phyloP scores from a whole-genome alignment of 2,888 invertebrate genomes.

The Temnothorax ravouxi region DNA sequence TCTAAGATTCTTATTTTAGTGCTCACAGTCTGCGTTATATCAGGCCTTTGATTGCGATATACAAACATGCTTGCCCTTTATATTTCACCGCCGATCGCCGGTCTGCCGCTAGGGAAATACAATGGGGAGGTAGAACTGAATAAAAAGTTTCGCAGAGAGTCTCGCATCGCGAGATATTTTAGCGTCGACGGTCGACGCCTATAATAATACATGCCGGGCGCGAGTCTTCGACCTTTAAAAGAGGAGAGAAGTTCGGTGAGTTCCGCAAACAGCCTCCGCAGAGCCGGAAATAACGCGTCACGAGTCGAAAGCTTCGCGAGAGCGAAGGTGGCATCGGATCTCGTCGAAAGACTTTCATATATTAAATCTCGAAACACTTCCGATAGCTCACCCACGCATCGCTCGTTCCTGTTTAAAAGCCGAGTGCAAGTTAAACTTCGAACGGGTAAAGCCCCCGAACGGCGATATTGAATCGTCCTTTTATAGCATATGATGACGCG shows the following conservation, averaged over 20 bases:
- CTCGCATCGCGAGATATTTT: background rate
- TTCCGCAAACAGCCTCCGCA: background rate
- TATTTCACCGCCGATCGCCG: background rate
- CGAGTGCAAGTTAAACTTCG: constrained; percentile 21
- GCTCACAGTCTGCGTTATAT: background rate
- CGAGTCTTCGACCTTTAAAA: background rate
- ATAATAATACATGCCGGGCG: background rate
- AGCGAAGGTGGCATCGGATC: background rate
- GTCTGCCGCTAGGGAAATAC: background rate
- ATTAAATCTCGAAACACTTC: constrained; percentile 4
- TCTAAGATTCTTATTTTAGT: background rate
- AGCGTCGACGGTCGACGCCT: no score
- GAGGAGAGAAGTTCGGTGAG: constrained; percentile 13
- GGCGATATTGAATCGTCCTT: constrained; percentile 35
- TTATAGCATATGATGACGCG: background rate
- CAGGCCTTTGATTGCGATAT: background rate
- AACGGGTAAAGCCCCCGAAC: background rate
- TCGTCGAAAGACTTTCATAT: constrained; percentile 1
- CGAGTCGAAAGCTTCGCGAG: constrained; percentile 18
- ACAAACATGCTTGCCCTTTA: background rate
- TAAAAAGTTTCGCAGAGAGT: constrained; percentile 26
- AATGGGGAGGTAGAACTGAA: background rate
- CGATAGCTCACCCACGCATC: background rate
- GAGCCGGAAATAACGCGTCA: background rate
- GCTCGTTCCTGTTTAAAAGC: constrained; percentile 32